Conservation (phyloP, 23 tunicate genomes). For the Halocynthia roretzi region DNA sequence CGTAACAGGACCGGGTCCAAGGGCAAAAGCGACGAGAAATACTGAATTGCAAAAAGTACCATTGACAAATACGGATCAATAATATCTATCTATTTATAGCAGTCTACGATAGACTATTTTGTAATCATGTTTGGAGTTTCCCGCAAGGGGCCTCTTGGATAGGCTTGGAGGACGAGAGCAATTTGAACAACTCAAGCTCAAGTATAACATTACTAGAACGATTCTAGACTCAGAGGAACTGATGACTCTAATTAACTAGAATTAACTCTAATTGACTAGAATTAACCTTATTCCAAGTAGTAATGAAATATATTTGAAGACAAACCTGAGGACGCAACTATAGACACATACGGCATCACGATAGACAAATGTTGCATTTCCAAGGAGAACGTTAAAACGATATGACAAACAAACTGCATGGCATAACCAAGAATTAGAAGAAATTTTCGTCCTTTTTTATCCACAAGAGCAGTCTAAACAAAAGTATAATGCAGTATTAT, state of each 20-base stretch:
- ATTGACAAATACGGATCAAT: no score
- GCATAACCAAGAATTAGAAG: constrained; percentile 26
- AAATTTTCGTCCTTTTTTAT: constrained; percentile 39
- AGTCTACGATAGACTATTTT: no score
- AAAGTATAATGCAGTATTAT: not conserved
- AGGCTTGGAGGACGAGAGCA: no score
- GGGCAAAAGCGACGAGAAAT: constrained; percentile 23
- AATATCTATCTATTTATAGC: no score
- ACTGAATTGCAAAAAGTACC: not conserved
- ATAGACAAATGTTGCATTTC: not conserved
- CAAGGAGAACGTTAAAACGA: not conserved
- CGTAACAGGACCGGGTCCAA: constrained; percentile 40
- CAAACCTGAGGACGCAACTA: constrained; percentile 2
- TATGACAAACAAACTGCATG: constrained; percentile 5
- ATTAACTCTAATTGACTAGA: no score
- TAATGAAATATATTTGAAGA: not conserved
- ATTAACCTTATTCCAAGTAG: no score
- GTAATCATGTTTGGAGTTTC: no score
- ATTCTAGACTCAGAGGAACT: no score
- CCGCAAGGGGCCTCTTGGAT: no score
- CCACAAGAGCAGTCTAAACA: constrained; percentile 11
- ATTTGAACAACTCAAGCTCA: no score
- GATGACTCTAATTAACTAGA: no score
- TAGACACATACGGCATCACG: not conserved
- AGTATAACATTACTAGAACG: no score